These are phyloP conservation scores for Notiomystis cincta DNA, from an alignment of 2,113 vertebrate genomes.

Conservation along the genomic window DNA sequence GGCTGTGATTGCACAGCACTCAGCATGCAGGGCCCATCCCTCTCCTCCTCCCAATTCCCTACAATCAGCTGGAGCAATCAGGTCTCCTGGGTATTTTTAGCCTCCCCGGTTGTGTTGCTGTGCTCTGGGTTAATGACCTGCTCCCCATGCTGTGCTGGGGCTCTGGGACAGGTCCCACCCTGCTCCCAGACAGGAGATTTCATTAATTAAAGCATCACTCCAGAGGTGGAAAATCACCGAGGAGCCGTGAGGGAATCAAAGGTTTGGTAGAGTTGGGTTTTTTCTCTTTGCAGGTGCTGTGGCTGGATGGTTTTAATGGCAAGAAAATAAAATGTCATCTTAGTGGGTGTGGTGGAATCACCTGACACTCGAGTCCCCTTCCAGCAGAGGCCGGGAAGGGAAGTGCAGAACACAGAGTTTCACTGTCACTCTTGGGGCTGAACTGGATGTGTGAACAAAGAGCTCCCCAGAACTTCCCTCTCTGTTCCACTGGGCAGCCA, in stretches of 20 bases:
- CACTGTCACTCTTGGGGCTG: background rate
- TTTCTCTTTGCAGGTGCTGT: background rate
- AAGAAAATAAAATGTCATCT: background rate
- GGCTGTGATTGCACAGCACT: background rate
- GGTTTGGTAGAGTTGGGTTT: background rate
- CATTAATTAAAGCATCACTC: background rate
- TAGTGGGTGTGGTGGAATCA: background rate
- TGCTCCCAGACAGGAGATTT: background rate
- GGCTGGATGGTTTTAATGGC: background rate
- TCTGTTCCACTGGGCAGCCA: background rate
- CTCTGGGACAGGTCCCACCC: background rate
- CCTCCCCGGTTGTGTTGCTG: background rate
- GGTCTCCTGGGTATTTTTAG: background rate
- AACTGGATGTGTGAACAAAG: background rate
- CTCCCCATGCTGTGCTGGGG: background rate
- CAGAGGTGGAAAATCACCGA: constrained; percentile 2
- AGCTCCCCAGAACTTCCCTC: background rate
- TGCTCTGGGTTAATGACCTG: background rate
- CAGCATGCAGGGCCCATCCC: background rate
- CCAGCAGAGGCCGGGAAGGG: background rate
- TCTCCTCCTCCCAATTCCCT: background rate
- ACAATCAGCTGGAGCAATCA: background rate
- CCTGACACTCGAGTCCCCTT: background rate
- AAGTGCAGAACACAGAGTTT: background rate
- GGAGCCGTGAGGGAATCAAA: background rate